phyloP scores from a whole-genome alignment of 2,888 invertebrate species.

The Heteromurus nitidus region DNA sequence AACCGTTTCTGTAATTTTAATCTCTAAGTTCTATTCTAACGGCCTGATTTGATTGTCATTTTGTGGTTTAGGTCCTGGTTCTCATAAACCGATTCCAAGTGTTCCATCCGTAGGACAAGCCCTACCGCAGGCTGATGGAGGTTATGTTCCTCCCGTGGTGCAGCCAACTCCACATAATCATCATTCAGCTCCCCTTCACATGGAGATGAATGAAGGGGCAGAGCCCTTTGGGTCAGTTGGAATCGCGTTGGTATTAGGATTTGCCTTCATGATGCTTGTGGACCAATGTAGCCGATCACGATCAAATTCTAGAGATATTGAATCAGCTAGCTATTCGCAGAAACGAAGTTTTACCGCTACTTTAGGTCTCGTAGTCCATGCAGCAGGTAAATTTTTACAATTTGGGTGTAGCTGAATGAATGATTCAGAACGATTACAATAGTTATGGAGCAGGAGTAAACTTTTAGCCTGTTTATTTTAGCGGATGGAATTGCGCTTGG shows the following conservation, averaged over 20 bases:
- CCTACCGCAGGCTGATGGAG: conserved; percentile 39
- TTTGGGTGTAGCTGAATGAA: not conserved
- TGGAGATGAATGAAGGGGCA: conserved; percentile 77
- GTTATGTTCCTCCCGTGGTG: conserved; percentile 32
- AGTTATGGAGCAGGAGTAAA: not conserved
- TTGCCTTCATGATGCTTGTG: conserved; percentile 97
- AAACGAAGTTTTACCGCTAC: conserved; percentile 90
- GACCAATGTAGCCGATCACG: conserved; percentile 85
- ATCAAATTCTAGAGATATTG: conserved; percentile 76
- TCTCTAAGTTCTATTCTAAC: not conserved
- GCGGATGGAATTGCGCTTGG: conserved; percentile 98
- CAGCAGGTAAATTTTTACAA: conserved; percentile 88
- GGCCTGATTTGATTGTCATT: too few species aligned
- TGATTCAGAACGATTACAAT: too few species aligned
- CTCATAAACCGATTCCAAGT: conserved; percentile 11
- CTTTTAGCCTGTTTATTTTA: conserved; percentile 74
- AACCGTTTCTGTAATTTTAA: not conserved
- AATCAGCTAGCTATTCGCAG: conserved; percentile 67
- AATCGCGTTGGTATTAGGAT: conserved; percentile 93
- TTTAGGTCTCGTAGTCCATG: conserved; percentile 97
- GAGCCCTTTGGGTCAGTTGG: conserved; percentile 91
- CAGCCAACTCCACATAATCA: conserved; percentile 20
- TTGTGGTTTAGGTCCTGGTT: not conserved
- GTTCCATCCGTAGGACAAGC: not conserved
- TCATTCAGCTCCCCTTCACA: not conserved